A percentile compares a stretch with the other conserved stretches of the same genome.
phyloP scores from a whole-genome alignment of 2,888 invertebrate species.

The Odontocerum albicorne region DNA sequence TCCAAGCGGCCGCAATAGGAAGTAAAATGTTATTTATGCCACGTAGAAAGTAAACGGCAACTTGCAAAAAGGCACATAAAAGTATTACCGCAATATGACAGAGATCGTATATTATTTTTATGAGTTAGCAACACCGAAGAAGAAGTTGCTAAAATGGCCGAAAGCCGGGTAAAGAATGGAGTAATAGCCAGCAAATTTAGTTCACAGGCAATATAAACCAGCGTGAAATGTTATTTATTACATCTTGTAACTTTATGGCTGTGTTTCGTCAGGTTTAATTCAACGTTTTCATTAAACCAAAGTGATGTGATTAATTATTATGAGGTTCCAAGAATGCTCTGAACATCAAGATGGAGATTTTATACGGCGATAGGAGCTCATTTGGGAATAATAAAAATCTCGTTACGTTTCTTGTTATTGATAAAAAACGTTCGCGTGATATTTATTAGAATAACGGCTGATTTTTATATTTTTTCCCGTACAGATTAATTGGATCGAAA shows the following conservation, averaged over 20 bases:
- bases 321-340: no score
- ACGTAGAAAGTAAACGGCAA: conserved; percentile 33
- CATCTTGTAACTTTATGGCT: neutral
- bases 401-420: no score
- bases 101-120: conserved; percentile 36
- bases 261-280: neutral
- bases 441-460: no score
- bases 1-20: conserved; percentile 32
- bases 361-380: neutral
- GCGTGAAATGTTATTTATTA: neutral
- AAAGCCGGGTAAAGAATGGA: neutral
- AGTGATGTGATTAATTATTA: no score
- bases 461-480: no score
- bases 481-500: no score
- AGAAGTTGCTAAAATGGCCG: conserved; percentile 10
- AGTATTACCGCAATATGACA: conserved; percentile 36
- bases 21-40: conserved; percentile 36
- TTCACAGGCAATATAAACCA: conserved; percentile 17
- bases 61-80: conserved; percentile 33
- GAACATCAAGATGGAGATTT: no score
- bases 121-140: conserved; percentile 25
- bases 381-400: no score
- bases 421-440: no score
- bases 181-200: conserved; percentile 20
- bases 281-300: neutral